phyloP scores from a whole-genome alignment of 2,113 vertebrate species.

The Notothenia rossii region DNA sequence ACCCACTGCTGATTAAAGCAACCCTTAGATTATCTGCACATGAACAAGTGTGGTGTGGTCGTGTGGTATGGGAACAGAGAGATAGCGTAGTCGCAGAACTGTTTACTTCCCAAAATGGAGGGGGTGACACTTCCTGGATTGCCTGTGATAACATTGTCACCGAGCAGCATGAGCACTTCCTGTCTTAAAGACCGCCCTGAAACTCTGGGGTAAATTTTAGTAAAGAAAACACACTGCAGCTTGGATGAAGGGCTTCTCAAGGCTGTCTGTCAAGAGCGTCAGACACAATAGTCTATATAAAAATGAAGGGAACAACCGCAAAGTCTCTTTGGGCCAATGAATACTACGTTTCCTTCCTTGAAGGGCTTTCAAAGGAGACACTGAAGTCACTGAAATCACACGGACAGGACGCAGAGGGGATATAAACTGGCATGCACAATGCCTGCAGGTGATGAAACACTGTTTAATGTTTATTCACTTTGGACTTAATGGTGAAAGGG shows the following conservation, averaged over 20 bases:
- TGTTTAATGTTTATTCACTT: slow-evolving; percentile 8
- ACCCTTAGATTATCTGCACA: slow-evolving; percentile 23
- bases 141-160: slow-evolving; percentile 72
- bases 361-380: slow-evolving; percentile 35
- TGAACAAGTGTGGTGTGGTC: slow-evolving; percentile 8
- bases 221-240: slow-evolving; percentile 41
- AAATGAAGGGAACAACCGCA: slow-evolving; percentile 46
- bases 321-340: slow-evolving; percentile 31
- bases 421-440: background rate
- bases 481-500: background rate
- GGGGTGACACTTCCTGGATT: slow-evolving; percentile 56
- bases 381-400: slow-evolving; percentile 23
- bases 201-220: slow-evolving; percentile 45
- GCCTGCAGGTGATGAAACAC: slow-evolving; percentile 3
- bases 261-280: slow-evolving; percentile 25
- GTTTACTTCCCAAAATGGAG: slow-evolving; percentile 49
- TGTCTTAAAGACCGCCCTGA: slow-evolving; percentile 34
- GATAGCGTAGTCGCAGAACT: slow-evolving; percentile 40
- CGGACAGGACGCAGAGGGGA: slow-evolving; percentile 44
- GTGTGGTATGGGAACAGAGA: slow-evolving; percentile 37
- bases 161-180: slow-evolving; percentile 46
- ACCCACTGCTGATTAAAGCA: slow-evolving; percentile 3
- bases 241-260: slow-evolving; percentile 41
- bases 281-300: slow-evolving; percentile 53
- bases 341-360: slow-evolving; percentile 52